A percentile compares a stretch with the other conserved stretches of the same genome.
phyloP scores from a whole-genome alignment of 2,888 invertebrate species.

The Hybos culiciformis region DNA sequence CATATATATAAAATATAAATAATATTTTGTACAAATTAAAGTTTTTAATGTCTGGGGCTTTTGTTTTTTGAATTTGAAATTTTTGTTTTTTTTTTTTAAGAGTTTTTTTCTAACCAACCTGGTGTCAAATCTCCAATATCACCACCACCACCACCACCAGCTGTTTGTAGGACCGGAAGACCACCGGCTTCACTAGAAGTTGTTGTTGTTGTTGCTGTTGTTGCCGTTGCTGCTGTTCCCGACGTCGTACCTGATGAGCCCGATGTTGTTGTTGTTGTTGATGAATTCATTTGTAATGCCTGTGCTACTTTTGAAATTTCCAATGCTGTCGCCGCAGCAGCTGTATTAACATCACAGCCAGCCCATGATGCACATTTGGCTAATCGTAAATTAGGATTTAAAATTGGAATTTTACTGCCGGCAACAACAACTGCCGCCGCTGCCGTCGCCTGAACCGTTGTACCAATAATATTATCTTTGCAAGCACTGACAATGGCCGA shows the following conservation, averaged over 20 bases:
- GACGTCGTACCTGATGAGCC: slow-evolving; percentile 21
- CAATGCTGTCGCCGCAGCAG: slow-evolving; percentile 18
- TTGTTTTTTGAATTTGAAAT: background rate
- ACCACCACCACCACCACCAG: slow-evolving; percentile 18
- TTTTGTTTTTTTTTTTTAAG: slow-evolving; percentile 5
- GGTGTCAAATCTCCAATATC: slow-evolving; percentile 42
- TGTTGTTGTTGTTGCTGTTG: slow-evolving; percentile 6
- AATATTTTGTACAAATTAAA: no score
- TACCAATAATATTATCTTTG: slow-evolving; percentile 3
- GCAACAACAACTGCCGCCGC: slow-evolving; percentile 3
- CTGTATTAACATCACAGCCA: slow-evolving; percentile 35
- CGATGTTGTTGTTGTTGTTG: slow-evolving; percentile 28
- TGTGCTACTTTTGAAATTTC: no score
- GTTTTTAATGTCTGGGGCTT: no score
- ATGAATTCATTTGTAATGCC: slow-evolving; percentile 26
- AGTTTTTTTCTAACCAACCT: slow-evolving; percentile 30
- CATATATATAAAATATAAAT: no score
- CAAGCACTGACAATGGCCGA: no score
- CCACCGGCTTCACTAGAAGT: background rate
- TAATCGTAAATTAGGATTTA: slow-evolving; percentile 41
- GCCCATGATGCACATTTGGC: slow-evolving; percentile 63
- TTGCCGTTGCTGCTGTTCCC: background rate
- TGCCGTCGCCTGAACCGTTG: slow-evolving; percentile 7
- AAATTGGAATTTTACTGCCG: slow-evolving; percentile 51
- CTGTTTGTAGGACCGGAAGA: slow-evolving; percentile 7